Evolutionary conservation across 2,797 vertebrate species (phyloP), one percentile per base, ranked within the genome.

Genomic region (Phrynocephalus vlangalii): DNA sequence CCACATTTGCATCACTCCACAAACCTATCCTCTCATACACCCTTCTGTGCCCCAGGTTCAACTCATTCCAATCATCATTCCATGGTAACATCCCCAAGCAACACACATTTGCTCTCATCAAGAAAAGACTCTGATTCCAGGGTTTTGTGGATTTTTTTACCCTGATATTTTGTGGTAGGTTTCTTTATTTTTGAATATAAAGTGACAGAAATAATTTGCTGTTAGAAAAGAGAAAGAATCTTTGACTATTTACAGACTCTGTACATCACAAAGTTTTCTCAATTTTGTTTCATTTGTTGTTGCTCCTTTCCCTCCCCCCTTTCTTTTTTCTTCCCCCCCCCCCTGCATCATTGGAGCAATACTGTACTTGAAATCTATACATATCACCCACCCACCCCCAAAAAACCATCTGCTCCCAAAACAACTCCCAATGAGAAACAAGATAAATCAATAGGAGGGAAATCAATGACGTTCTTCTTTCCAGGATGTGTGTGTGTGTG

Each of bases 141-240:
- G 79, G 92, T 94, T 94, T 84, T 0, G 3, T 84, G 48, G 92
- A 63, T 63, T 63, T 91, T 94, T 91, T 94, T 95, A 96, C 96
- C 97, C 97, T 96, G 96, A 96, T 97, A 96, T 95, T 97, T 94
- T 96, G 96, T 96, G 95, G 95, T 96, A 96, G 91, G 87, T 96
- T 97, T 97, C 96, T 97, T 97, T 97, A 97, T 97, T 97, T 97
- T 97, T 85, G 95, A 97, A 97, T 97, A 97, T 97, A 97, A 97
- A 97, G 97, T 97, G 96, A 97, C 97, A 97, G 96, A 97, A 97
- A 97, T 97, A 96, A 97, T 97, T 97, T 96, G 96, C 95, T 96
- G 94, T 95, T 97, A 97, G 97, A 97, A 97, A 97, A 97, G 96
- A 97, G 96, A 97, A 97, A 97, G 96, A 94, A 96, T 97, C 94